Evolutionary conservation across 2,888 invertebrate species (phyloP).

Genomic region (Spisula subtruncata): DNA sequence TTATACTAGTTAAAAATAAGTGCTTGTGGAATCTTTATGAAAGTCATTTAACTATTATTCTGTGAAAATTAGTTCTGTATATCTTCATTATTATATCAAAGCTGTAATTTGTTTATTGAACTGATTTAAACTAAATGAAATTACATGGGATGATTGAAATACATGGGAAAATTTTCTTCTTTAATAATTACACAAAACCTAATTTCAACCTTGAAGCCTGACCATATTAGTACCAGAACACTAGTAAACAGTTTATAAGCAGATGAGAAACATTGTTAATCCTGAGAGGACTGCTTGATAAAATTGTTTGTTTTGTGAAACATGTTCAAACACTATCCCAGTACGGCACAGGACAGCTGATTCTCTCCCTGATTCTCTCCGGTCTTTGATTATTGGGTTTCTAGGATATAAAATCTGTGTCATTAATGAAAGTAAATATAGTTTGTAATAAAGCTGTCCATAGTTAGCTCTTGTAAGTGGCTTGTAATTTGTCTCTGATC

Average conservation of each 20-base stretch:
- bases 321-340: neutral
- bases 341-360: neutral
- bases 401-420: conserved; percentile 15
- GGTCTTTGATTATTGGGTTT: conserved; percentile 20
- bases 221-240: neutral
- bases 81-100: neutral
- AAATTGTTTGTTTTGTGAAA: conserved; percentile 13
- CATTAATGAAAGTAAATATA: conserved; percentile 18
- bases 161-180: too few species aligned
- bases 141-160: neutral
- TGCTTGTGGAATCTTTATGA: too few species aligned
- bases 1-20: too few species aligned
- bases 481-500: neutral
- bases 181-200: neutral
- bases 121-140: neutral
- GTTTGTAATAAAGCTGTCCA: neutral
- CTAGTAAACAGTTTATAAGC: conserved; percentile 1
- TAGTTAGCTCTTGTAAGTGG: neutral
- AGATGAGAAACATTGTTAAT: neutral
- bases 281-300: neutral
- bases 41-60: too few species aligned
- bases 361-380: too few species aligned
- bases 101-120: neutral
- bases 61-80: too few species aligned
- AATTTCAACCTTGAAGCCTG: neutral